These are phyloP conservation scores for Coboldia fuscipes DNA, from an alignment of 1,140 invertebrate genomes.

Conservation along the genomic window DNA sequence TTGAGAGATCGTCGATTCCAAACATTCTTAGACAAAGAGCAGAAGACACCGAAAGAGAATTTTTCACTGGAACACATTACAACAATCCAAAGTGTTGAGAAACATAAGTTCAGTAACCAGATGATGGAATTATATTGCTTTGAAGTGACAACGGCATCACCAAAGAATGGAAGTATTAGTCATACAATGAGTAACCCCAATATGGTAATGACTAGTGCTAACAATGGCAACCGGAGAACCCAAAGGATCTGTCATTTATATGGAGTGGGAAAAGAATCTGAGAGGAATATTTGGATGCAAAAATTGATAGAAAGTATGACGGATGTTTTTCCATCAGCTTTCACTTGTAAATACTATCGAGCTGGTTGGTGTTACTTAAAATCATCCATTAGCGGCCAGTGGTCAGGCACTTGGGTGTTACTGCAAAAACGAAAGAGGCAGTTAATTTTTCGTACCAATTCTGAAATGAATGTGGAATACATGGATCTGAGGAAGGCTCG, in stretches of 20 bases:
- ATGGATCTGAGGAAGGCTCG: conserved; percentile 62
- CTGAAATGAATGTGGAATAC: conserved; percentile 28
- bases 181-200: conserved; percentile 16
- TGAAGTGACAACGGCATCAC: conserved; percentile 14
- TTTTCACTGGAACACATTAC: conserved; percentile 30
- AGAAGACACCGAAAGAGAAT: conserved; percentile 29
- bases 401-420: conserved; percentile 59
- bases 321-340: conserved; percentile 29
- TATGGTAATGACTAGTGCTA: conserved; percentile 14
- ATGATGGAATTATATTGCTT: conserved; percentile 19
- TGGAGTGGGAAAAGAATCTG: conserved; percentile 18
- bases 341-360: conserved; percentile 32
- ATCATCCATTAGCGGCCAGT: conserved; percentile 39
- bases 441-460: conserved; percentile 38
- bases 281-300: conserved; percentile 37
- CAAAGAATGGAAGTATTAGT: conserved; percentile 14
- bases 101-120: conserved; percentile 31
- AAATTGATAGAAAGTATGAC: conserved; percentile 38
- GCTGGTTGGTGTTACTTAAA: conserved; percentile 46
- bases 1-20: conserved; percentile 28
- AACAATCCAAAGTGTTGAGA: conserved; percentile 36
- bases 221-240: conserved; percentile 14
- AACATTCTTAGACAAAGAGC: conserved; percentile 28
- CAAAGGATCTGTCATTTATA: conserved; percentile 15
- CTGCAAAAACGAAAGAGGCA: conserved; percentile 35